These are phyloP conservation scores for Crotophaga sulcirostris DNA, from an alignment of 2,113 vertebrate species.

Conservation along the genomic window DNA sequence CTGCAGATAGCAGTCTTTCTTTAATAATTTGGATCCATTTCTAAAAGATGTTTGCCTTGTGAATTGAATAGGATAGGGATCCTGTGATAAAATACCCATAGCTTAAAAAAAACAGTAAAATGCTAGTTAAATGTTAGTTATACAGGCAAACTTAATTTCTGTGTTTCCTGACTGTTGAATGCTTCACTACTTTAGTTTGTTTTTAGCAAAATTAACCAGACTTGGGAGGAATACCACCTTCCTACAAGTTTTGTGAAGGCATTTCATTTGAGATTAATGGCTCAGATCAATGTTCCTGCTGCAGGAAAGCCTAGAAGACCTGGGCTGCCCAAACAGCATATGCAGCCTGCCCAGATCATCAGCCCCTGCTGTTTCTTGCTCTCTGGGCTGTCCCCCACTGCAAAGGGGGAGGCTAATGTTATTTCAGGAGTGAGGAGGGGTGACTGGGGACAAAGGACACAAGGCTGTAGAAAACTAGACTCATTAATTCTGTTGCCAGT, in stretches of 20 bases:
- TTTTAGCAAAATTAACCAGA: background rate
- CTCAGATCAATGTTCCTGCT: background rate
- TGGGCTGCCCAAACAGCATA: accelerated
- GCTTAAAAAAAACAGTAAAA: background rate
- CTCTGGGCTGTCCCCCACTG: background rate
- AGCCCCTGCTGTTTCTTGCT: background rate
- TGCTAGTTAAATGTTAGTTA: background rate
- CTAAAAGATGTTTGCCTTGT: background rate
- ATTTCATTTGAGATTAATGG: background rate
- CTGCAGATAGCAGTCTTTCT: background rate
- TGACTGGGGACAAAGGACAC: background rate
- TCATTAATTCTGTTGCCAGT: background rate
- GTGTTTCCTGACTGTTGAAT: background rate
- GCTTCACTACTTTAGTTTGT: background rate
- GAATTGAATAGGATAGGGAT: background rate
- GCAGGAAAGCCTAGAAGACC: background rate
- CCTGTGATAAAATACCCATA: background rate
- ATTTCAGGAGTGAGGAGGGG: background rate
- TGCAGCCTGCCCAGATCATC: background rate
- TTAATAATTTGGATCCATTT: background rate
- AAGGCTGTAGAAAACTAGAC: background rate
- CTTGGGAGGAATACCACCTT: background rate
- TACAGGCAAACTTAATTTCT: background rate
- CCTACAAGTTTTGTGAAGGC: background rate
- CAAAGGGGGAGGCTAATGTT: background rate